Evolutionary conservation across 2,113 vertebrate genomes (phyloP).

Genomic region (Psettodes erumei): DNA sequence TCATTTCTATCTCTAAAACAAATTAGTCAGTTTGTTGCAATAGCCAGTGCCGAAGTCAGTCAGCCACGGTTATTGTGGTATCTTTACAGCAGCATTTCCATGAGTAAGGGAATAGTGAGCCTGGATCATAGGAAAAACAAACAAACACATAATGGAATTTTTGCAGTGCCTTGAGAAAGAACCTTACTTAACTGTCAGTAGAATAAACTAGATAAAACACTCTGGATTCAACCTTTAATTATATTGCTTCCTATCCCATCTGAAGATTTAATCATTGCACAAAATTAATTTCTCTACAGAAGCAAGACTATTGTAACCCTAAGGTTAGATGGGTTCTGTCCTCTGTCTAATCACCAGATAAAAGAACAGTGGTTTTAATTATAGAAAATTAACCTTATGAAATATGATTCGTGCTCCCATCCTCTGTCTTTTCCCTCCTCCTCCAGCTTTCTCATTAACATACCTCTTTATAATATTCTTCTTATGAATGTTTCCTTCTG

Average conservation of each 20-base stretch:
- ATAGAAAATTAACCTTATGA: slow-evolving; percentile 58
- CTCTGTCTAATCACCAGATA: slow-evolving; percentile 44
- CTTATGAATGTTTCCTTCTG: background rate
- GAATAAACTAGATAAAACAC: slow-evolving; percentile 40
- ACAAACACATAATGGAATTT: background rate
- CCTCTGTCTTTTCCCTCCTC: background rate
- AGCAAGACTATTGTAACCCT: slow-evolving; percentile 44
- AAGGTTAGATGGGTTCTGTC: slow-evolving; percentile 36
- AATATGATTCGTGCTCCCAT: slow-evolving; percentile 27
- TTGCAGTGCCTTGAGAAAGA: slow-evolving; percentile 5
- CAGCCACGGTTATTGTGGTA: background rate
- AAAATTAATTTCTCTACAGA: slow-evolving; percentile 47
- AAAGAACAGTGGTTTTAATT: slow-evolving; percentile 53
- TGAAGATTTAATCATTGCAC: slow-evolving; percentile 44
- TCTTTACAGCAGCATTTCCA: slow-evolving; percentile 15
- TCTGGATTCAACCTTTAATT: slow-evolving; percentile 40
- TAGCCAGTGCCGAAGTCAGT: slow-evolving; percentile 15
- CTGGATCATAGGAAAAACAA: background rate
- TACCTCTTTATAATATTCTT: background rate
- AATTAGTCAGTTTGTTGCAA: slow-evolving; percentile 22
- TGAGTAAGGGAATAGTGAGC: slow-evolving; percentile 35
- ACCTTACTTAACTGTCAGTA: slow-evolving; percentile 25
- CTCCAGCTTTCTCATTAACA: slow-evolving; percentile 21
- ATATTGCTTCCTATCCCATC: slow-evolving; percentile 17
- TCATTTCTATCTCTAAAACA: slow-evolving; percentile 20